Evolutionary conservation across 2,113 vertebrate species (phyloP).

Genomic region (Amphiprion ocellaris): DNA sequence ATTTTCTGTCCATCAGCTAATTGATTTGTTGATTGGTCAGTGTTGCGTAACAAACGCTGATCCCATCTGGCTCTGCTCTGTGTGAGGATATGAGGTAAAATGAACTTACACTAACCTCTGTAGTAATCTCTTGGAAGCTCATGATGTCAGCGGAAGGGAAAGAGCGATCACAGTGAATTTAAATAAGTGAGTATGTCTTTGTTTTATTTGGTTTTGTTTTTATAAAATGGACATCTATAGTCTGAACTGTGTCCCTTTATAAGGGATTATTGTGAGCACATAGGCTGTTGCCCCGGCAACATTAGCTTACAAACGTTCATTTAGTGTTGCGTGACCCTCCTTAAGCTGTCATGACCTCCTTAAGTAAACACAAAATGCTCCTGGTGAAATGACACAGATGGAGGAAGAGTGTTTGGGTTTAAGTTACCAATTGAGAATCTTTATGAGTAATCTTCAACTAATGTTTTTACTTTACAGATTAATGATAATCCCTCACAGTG

Average conservation of each 20-base stretch:
- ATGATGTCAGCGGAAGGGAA: background rate
- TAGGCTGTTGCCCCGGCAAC: constrained; percentile 37
- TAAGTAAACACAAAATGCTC: background rate
- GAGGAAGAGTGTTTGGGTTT: background rate
- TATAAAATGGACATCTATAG: constrained; percentile 30
- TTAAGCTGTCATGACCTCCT: constrained; percentile 23
- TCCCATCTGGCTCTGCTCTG: background rate
- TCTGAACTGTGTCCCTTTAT: constrained; percentile 30
- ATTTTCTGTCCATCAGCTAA: no score
- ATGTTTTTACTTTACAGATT: no score
- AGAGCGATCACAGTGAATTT: background rate
- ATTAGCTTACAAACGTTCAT: constrained; percentile 40
- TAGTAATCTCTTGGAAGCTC: background rate
- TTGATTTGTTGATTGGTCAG: no score
- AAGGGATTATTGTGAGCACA: constrained; percentile 52
- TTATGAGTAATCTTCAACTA: no score
- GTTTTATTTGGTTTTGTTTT: constrained; percentile 6
- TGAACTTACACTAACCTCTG: background rate
- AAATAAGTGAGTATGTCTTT: background rate
- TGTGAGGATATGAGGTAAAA: background rate
- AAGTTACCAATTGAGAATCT: background rate
- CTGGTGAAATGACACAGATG: background rate
- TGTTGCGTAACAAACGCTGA: constrained; percentile 38
- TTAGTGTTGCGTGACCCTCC: constrained; percentile 14
- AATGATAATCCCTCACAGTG: background rate